A percentile compares a stretch with the other conserved stretches of the same genome.
phyloP scores from a whole-genome alignment of 2,888 invertebrate genomes.

The Aleiodes leptofemur region DNA sequence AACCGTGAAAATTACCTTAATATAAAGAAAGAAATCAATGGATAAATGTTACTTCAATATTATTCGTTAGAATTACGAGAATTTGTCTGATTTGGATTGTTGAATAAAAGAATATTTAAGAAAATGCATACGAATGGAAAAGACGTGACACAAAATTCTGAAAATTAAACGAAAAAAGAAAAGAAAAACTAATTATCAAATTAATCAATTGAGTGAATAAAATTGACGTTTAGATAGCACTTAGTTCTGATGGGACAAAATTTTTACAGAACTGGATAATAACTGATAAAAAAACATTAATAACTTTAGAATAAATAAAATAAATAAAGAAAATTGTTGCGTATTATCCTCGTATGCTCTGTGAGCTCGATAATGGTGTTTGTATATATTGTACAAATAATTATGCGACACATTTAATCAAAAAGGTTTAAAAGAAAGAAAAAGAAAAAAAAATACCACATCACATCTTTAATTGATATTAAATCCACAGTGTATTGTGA shows the following conservation, averaged over 20 bases:
- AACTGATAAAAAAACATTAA: conserved; percentile 24
- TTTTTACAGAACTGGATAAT: conserved; percentile 37
- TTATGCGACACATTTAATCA: conserved; percentile 44
- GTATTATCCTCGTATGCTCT: conserved; percentile 52
- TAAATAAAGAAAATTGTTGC: conserved; percentile 31
- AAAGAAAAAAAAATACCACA: conserved; percentile 24
- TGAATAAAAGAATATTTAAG: conserved; percentile 4
- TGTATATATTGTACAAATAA: conserved; percentile 70
- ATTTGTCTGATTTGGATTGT: conserved; percentile 24
- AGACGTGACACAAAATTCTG: conserved; percentile 28
- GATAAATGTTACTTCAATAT: conserved; percentile 26
- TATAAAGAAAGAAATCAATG: neutral
- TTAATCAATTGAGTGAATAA: neutral
- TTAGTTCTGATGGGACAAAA: conserved; percentile 7
- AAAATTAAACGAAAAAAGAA: conserved; percentile 17
- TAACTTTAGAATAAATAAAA: neutral
- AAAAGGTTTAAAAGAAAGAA: conserved; percentile 19
- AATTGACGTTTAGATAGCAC: conserved; percentile 20
- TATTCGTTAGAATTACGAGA: conserved; percentile 13
- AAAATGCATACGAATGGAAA: conserved; percentile 32
- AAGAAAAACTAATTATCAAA: neutral
- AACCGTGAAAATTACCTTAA: conserved; percentile 2
- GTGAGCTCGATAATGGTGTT: conserved; percentile 55
- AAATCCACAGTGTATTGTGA: conserved; percentile 30
- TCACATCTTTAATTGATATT: conserved; percentile 33